These are phyloP conservation scores for Glandiceps talaboti DNA, from an alignment of 53 echinoderm and acorn worm genomes.

Conservation along the genomic window DNA sequence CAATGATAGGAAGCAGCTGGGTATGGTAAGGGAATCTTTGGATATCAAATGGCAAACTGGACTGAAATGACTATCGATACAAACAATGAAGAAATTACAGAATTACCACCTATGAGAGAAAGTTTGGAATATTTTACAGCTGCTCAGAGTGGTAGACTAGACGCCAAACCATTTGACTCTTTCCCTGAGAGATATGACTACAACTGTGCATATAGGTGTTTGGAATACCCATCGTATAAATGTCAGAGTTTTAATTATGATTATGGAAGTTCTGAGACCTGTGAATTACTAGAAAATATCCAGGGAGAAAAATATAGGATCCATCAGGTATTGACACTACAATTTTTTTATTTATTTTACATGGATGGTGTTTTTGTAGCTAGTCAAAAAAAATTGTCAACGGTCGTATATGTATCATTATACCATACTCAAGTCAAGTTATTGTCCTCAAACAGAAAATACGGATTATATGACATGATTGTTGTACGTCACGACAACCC, in stretches of 20 bases:
- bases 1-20: conserved; percentile 25
- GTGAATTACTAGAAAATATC: conserved; percentile 39
- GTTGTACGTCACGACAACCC: too few relatives aligned
- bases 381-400: too few relatives aligned
- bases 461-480: too few relatives aligned
- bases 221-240: conserved; percentile 24
- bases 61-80: neutral
- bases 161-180: conserved; percentile 12
- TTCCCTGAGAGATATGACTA: conserved; percentile 17
- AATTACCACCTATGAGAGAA: too few relatives aligned
- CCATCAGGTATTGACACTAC: too few relatives aligned
- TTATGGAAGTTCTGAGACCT: conserved; percentile 11
- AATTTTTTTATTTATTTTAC: too few relatives aligned
- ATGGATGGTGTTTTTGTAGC: too few relatives aligned
- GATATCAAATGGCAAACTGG: conserved; percentile 35
- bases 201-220: conserved; percentile 32
- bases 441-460: too few relatives aligned
- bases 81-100: too few relatives aligned
- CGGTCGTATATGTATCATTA: too few relatives aligned
- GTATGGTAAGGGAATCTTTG: conserved; percentile 21
- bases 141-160: conserved; percentile 28
- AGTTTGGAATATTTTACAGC: conserved; percentile 29
- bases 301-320: too few relatives aligned
- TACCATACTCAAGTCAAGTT: too few relatives aligned
- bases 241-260: conserved; percentile 45